Evolutionary conservation across 2,113 vertebrate species (phyloP).

Genomic region (Melospiza georgiana): DNA sequence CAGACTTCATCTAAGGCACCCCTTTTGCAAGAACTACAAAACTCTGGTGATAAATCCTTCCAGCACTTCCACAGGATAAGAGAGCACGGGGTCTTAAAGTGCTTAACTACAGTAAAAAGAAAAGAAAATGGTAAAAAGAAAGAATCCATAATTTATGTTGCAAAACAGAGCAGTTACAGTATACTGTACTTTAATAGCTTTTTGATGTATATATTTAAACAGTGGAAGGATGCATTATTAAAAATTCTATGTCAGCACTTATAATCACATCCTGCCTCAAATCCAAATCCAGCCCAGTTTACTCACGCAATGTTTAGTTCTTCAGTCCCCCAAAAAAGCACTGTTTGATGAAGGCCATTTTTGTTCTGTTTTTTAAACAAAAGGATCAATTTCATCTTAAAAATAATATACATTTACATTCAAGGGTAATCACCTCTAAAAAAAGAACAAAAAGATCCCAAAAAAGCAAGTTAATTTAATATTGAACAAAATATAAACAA

Average conservation of each 20-base stretch:
- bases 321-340: background rate
- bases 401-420: slow-evolving; percentile 57
- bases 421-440: slow-evolving; percentile 31
- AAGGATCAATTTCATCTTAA: slow-evolving; percentile 2
- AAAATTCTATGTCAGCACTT: slow-evolving; percentile 8
- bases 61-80: background rate
- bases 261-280: background rate
- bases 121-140: background rate
- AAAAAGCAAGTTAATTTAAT: slow-evolving; percentile 72
- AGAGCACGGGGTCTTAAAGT: slow-evolving; percentile 26
- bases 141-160: slow-evolving; percentile 16
- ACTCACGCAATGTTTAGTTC: background rate
- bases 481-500: slow-evolving; percentile 78
- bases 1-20: background rate
- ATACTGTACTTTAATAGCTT: slow-evolving; percentile 17
- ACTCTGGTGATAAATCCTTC: background rate
- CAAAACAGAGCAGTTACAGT: slow-evolving; percentile 31
- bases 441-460: slow-evolving; percentile 26
- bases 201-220: slow-evolving; percentile 5
- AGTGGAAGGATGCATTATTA: slow-evolving; percentile 5
- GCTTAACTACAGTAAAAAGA: slow-evolving; percentile 26
- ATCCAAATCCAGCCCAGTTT: background rate
- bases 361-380: slow-evolving; percentile 27
- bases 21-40: slow-evolving; percentile 2
- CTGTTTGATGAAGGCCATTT: slow-evolving; percentile 42